Evolutionary conservation across 1,140 invertebrate genomes (phyloP), one percentile per base, ranked within the genome.

Genomic region (Aphelenchoides besseyi): DNA sequence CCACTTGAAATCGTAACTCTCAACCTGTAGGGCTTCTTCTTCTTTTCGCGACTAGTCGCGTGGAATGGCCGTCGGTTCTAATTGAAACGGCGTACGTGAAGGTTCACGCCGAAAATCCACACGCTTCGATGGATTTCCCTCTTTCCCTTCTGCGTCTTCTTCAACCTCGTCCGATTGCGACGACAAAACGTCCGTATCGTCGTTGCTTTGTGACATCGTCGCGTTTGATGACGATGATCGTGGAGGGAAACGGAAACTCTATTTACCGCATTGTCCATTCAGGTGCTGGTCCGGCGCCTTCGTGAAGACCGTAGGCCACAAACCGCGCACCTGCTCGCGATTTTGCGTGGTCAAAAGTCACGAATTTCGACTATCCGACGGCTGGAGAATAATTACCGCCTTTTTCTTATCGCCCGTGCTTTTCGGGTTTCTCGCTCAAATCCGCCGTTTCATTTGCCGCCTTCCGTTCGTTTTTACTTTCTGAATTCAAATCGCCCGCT

Each of bases 321-420:
- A n/a, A n/a, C n/a, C n/a, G n/a, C n/a, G n/a, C n/a, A n/a, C n/a
- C n/a, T n/a, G n/a, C n/a, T n/a, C n/a, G n/a, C n/a, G n/a, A n/a
- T n/a, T n/a, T n/a, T n/a, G 12, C 41, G 41, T 48, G 41, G 41
- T 48, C 41, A 48, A 48, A 48, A 48, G 41, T 48, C 41, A 48
- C 12, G n/a, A n/a, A n/a, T n/a, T n/a, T n/a, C n/a, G n/a, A n/a
- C n/a, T n/a, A n/a, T n/a, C n/a, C n/a, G n/a, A n/a, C n/a, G n/a
- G n/a, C n/a, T n/a, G n/a, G 41, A 23, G 12, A 23, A 48, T 48
- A 48, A 48, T 48, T 48, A 48, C 41, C 41, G 41, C 41, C 41
- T 48, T 48, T n/a, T 23, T 48, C 41, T 48, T 48, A 48, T 48
- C 41, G 41, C 23, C 12, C 41, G 41, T 23, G 23, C 41, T 48